A percentile compares a stretch with the other conserved stretches of the same genome.
phyloP scores from a whole-genome alignment of 2,797 vertebrate genomes.

The Xenops minutus region DNA sequence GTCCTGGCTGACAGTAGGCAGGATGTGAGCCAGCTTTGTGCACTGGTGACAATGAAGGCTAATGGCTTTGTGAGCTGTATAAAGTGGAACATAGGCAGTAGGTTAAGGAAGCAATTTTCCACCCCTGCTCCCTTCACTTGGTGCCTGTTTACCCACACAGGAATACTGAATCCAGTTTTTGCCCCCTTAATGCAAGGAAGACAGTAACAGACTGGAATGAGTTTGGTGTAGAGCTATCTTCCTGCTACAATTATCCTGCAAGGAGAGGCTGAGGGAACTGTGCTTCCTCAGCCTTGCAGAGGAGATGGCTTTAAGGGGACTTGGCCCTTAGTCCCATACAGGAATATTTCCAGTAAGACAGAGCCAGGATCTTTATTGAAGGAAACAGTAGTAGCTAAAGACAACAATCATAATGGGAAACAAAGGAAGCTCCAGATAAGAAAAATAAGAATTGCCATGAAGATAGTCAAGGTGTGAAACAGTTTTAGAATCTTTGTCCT shows the following conservation, averaged over 20 bases:
- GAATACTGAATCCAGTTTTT: not conserved
- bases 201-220: not conserved
- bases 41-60: not conserved
- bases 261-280: not conserved
- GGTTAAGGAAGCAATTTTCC: not conserved
- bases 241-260: not conserved
- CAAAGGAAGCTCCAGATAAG: not conserved
- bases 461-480: not conserved
- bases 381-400: not conserved
- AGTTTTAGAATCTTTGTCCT: not conserved
- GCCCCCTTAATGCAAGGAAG: not conserved
- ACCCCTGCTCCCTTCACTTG: not conserved
- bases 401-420: not conserved
- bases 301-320: not conserved
- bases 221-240: not conserved
- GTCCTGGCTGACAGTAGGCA: not conserved
- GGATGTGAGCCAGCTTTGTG: not conserved
- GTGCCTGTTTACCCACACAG: not conserved
- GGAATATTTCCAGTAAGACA: fast-evolving
- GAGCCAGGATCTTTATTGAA: not conserved
- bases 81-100: not conserved
- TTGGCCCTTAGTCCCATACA: not conserved
- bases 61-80: not conserved
- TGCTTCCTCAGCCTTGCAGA: not conserved
- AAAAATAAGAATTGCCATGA: not conserved